A percentile compares a stretch with the other conserved stretches of the same genome.
Evolutionary conservation across 1,140 invertebrate genomes (phyloP).

Genomic region (Drosophila insularis): DNA sequence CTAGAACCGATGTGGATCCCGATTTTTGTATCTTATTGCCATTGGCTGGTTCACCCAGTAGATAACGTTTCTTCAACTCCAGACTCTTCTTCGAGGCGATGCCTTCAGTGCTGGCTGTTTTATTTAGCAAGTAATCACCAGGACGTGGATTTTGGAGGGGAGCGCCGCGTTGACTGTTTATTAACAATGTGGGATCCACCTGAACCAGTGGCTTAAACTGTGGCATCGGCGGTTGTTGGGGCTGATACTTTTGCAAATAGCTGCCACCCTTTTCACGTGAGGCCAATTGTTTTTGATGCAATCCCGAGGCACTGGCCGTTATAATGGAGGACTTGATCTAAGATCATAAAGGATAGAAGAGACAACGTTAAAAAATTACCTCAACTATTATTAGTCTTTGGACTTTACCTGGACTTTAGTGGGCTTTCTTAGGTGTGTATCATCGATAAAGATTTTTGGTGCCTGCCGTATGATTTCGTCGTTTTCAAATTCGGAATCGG

Average conservation of each 20-base stretch:
- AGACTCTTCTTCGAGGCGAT: constrained; percentile 93
- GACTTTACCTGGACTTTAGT: constrained; percentile 86
- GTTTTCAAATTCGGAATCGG: constrained; percentile 94
- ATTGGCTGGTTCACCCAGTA: constrained; percentile 86
- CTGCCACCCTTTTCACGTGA: constrained; percentile 62
- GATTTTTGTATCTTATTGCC: constrained; percentile 89
- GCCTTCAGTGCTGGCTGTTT: constrained; percentile 92
- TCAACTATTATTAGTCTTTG: neutral
- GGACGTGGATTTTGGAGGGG: constrained; percentile 84
- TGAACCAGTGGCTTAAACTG: constrained; percentile 84
- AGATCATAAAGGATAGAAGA: neutral
- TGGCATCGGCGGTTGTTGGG: constrained; percentile 82
- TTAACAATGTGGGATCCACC: constrained; percentile 78
- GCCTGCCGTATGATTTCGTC: constrained; percentile 88
- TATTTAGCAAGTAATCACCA: constrained; percentile 89
- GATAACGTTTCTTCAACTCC: constrained; percentile 92
- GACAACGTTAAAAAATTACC: rapidly evolving
- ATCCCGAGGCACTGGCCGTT: constrained; percentile 47
- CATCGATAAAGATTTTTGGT: constrained; percentile 87
- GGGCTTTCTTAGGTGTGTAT: constrained; percentile 81
- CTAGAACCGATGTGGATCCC: constrained; percentile 92
- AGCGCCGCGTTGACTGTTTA: constrained; percentile 57
- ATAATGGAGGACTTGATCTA: constrained; percentile 76
- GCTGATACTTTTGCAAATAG: constrained; percentile 74
- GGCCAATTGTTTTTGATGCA: constrained; percentile 65